These are phyloP conservation scores for Phrynosoma platyrhinos DNA, from an alignment of 2,113 vertebrate genomes.

Conservation along the genomic window DNA sequence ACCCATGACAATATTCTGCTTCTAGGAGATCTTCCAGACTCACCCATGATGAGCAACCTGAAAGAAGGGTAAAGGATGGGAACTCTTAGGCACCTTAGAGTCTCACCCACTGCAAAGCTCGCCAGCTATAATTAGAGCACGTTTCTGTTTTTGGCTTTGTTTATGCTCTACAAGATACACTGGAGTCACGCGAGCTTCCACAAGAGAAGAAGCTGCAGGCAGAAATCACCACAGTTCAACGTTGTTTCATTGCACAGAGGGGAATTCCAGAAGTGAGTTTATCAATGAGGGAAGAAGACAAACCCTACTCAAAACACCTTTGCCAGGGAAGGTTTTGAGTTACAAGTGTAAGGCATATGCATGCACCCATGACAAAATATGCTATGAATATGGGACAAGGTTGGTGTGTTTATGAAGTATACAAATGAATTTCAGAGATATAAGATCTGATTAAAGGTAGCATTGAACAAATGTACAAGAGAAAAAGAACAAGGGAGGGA, in stretches of 20 bases:
- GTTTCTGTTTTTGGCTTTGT: slow-evolving; percentile 1
- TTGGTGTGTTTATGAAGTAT: neutral
- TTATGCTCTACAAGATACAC: slow-evolving; percentile 25
- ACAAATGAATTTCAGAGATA: neutral
- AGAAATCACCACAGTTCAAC: neutral
- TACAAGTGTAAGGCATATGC: neutral
- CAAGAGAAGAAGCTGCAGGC: slow-evolving; percentile 28
- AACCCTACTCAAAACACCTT: neutral
- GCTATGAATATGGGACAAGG: neutral
- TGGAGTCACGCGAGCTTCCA: neutral
- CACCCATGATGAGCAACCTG: neutral
- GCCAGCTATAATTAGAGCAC: accelerated
- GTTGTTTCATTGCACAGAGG: neutral
- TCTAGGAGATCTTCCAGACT: neutral
- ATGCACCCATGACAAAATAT: neutral
- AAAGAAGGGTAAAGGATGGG: neutral
- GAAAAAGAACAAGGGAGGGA: too few relatives aligned
- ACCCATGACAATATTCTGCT: too few relatives aligned
- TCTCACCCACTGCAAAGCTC: neutral
- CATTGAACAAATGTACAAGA: neutral
- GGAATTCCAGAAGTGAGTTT: slow-evolving; percentile 35
- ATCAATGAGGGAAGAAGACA: accelerated
- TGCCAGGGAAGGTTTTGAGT: neutral
- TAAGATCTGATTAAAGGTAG: neutral
- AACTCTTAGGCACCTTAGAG: neutral